Evolutionary conservation across 1,140 invertebrate genomes (phyloP), one percentile per base, ranked within the genome.

Genomic region (Phymorhynchus buccinoides): DNA sequence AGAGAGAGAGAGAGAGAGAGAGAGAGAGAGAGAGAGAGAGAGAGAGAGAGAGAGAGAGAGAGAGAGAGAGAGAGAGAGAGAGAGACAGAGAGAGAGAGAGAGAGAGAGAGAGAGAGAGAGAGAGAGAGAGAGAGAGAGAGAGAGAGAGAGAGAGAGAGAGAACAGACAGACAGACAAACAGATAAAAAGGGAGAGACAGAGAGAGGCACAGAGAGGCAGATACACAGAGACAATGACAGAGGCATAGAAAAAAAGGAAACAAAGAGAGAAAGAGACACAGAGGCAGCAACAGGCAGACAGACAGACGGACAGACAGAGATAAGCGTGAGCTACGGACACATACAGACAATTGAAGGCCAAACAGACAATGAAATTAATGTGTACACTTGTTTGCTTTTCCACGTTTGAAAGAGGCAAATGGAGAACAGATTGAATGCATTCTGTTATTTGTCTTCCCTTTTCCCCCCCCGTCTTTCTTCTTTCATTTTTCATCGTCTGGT

Each of bases 41-140:
- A n/a, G n/a, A 30, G 18, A 71, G 18, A 71, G 66, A n/a, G 18
- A n/a, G 18, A 30, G 66, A 32, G n/a, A 52, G 44, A 52, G 35
- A n/a, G 27, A 16, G 80, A 52, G 27, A 35, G 39, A 44, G 52
- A 81, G 35, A 56, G 48, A 52, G 44, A 52, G 7, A n/a, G 32
- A 81, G 39, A 44, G 4, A 35, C 18, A 52, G 80, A 80, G 41
- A 42, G 41, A 80, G 16, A 80, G 41, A 42, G 41, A 80, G 6
- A 42, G 41, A 42, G 27, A 80, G 16, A 80, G 41, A 42, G 41
- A 80, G 78, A 39, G 41, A n/a, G 78, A 80, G 78, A 80, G 41
- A 42, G 41, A 80, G 78, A 80, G 41, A 42, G 41, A 80, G 78
- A 82, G 48, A 35, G 18, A 82, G 80, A 82, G 48, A 62, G 80